Percentiles rank a stretch among this genome's conserved stretches.
phyloP scores from a whole-genome alignment of 2,797 vertebrate species.

The Chaetophractus vellerosus region DNA sequence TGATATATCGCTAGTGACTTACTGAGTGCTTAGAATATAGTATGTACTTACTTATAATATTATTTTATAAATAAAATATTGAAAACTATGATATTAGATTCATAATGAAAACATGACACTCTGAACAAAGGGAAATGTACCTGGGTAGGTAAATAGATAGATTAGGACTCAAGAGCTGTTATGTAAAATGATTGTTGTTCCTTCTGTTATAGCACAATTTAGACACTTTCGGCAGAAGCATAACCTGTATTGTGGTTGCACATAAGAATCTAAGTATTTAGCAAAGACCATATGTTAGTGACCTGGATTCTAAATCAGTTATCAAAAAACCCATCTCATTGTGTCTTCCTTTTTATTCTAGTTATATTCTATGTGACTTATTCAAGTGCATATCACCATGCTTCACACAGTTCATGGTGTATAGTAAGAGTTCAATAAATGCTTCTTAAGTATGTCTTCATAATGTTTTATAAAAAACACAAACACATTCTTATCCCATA shows the following conservation, averaged over 20 bases:
- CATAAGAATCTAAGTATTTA: neutral
- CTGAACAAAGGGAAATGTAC: neutral
- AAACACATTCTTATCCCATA: too few species aligned
- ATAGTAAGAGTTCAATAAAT: neutral
- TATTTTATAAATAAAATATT: neutral
- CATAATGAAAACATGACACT: neutral
- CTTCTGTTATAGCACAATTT: neutral
- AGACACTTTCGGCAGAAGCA: neutral
- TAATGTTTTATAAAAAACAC: neutral
- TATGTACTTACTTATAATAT: neutral
- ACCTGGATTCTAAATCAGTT: neutral
- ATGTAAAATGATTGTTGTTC: neutral
- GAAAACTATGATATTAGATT: neutral
- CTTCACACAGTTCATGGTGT: neutral
- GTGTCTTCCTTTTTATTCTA: neutral
- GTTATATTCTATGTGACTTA: neutral
- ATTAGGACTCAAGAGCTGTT: neutral
- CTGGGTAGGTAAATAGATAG: neutral
- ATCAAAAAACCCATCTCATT: neutral
- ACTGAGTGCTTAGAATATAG: neutral
- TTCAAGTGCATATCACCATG: neutral
- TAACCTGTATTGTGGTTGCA: neutral
- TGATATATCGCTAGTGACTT: neutral
- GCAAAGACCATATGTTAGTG: neutral
- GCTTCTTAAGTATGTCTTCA: slow-evolving; percentile 52